Evolutionary conservation across 2,113 vertebrate genomes (phyloP).

Genomic region (Corythaixoides concolor): DNA sequence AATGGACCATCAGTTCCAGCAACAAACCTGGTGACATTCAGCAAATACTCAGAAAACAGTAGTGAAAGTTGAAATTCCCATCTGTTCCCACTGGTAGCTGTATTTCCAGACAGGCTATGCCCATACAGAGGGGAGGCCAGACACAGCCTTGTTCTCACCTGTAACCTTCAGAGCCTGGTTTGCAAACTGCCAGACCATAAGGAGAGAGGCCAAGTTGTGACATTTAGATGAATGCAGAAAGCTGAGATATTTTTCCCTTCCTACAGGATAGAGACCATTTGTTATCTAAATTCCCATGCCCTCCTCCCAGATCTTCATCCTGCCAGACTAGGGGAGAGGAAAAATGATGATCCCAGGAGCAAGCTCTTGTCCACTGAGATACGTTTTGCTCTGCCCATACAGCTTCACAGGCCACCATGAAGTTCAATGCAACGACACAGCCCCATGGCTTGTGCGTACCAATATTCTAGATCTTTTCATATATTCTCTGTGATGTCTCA

Average conservation of each 20-base stretch:
- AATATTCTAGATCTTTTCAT: background rate
- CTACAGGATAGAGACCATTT: background rate
- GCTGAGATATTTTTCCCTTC: background rate
- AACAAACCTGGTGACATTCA: background rate
- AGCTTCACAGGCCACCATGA: background rate
- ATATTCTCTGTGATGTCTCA: background rate
- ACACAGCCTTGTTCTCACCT: background rate
- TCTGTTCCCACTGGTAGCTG: background rate
- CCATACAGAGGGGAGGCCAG: background rate
- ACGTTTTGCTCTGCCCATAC: rapidly evolving
- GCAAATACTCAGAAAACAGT: background rate
- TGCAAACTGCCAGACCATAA: background rate
- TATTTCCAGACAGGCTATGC: background rate
- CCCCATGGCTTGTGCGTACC: background rate
- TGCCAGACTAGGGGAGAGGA: background rate
- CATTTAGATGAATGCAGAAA: background rate
- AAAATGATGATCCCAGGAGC: background rate
- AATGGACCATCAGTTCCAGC: background rate
- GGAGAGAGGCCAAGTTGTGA: background rate
- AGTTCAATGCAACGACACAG: background rate
- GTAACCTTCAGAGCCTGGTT: background rate
- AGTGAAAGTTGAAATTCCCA: background rate
- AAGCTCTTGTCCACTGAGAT: background rate
- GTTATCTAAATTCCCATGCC: background rate
- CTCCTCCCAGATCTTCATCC: background rate